Percentiles rank a stretch among this genome's conserved stretches.
These are phyloP conservation scores for Scotopteryx bipunctaria DNA, from an alignment of 2,888 invertebrate genomes.

Conservation along the genomic window DNA sequence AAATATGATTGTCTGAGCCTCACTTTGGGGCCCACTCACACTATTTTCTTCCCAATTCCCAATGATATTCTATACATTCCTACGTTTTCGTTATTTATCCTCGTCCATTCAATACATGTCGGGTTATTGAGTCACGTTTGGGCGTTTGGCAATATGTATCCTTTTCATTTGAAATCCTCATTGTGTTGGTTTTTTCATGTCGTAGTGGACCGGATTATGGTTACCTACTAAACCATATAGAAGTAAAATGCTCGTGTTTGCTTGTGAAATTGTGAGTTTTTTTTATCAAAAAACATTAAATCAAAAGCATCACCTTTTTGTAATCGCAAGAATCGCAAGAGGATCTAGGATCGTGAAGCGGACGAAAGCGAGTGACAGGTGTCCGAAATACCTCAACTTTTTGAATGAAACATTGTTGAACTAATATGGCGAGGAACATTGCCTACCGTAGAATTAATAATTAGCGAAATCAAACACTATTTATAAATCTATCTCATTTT, in stretches of 20 bases:
- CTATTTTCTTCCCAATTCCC: slow-evolving; percentile 37
- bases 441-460: background rate
- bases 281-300: too few species aligned
- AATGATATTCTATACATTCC: slow-evolving; percentile 11
- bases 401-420: slow-evolving; percentile 39
- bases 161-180: slow-evolving; percentile 15
- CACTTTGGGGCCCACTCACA: slow-evolving; percentile 39
- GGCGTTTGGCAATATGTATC: slow-evolving; percentile 23
- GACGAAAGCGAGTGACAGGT: slow-evolving; percentile 37
- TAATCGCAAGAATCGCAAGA: too few species aligned
- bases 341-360: slow-evolving; percentile 11
- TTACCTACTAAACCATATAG: too few species aligned
- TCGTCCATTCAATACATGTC: slow-evolving; percentile 17
- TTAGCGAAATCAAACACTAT: background rate
- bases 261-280: too few species aligned
- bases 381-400: slow-evolving; percentile 45
- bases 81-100: slow-evolving; percentile 2
- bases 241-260: too few species aligned
- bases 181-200: slow-evolving; percentile 12
- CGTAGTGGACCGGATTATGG: background rate
- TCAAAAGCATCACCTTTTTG: too few species aligned
- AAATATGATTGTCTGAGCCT: slow-evolving; percentile 47
- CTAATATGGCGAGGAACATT: slow-evolving; percentile 2
- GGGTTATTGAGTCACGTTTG: slow-evolving; percentile 26
- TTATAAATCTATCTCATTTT: too few species aligned